Conservation (phyloP, 1,140 invertebrate species). For the Oreohelix idahoensis region DNA sequence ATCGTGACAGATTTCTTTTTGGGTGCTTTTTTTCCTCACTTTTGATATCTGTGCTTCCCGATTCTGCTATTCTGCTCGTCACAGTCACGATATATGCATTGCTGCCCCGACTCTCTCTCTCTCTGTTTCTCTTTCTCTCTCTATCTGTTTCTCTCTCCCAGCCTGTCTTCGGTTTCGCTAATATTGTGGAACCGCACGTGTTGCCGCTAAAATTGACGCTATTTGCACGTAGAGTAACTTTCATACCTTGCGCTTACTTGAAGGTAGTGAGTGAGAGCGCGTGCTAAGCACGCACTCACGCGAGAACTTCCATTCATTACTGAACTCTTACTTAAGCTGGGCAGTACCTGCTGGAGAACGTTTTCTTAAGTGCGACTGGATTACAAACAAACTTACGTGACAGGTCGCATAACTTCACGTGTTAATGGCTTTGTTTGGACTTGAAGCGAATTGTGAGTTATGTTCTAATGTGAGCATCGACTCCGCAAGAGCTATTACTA, state of each 20-base stretch:
- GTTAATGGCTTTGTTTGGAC: not conserved
- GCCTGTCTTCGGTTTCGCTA: not conserved
- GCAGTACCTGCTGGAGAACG: not conserved
- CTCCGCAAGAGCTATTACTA: no score
- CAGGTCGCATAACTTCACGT: not conserved
- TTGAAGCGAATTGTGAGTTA: not conserved
- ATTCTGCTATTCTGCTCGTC: not conserved
- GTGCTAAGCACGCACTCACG: not conserved
- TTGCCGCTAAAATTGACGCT: not conserved
- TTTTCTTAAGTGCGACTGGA: not conserved
- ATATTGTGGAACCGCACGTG: no score
- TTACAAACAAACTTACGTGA: not conserved
- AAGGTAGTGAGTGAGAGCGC: not conserved
- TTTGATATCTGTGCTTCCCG: not conserved
- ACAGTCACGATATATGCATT: not conserved
- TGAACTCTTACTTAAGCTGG: not conserved
- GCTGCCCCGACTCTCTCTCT: not conserved
- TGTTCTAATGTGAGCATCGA: no score
- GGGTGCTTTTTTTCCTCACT: not conserved
- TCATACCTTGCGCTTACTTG: not conserved
- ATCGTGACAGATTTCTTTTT: no score
- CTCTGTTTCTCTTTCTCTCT: not conserved
- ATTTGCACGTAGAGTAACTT: not conserved
- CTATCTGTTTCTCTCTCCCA: not conserved
- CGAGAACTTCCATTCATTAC: slow-evolving; percentile 9